A percentile compares a stretch with the other conserved stretches of the same genome.
Evolutionary conservation across 2,113 vertebrate species (phyloP).

Genomic region (Spea bombifrons): DNA sequence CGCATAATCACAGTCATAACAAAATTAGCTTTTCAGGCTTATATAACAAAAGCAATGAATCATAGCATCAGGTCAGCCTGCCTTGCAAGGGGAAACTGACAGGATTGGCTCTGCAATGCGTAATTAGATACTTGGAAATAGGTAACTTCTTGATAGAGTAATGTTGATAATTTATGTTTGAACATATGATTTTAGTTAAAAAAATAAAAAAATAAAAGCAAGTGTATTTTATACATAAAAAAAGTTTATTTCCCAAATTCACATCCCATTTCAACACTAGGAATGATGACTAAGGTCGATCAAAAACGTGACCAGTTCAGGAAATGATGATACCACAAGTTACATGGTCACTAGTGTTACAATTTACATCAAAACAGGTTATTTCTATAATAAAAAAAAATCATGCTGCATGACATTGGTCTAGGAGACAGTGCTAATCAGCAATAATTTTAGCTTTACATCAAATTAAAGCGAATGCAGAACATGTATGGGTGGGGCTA

Average conservation of each 20-base stretch:
- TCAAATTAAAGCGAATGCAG: constrained; percentile 67
- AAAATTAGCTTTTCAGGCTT: no score
- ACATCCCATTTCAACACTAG: constrained; percentile 84
- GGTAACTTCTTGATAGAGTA: no score
- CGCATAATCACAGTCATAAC: no score
- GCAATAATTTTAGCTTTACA: constrained; percentile 68
- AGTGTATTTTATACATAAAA: constrained; percentile 71
- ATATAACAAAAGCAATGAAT: no score
- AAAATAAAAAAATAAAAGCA: not conserved
- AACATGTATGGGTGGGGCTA: constrained; percentile 54
- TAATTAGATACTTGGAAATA: no score
- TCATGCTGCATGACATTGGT: constrained; percentile 75
- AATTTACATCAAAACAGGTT: constrained; percentile 75
- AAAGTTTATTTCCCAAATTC: constrained; percentile 97
- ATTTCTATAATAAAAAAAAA: constrained; percentile 53
- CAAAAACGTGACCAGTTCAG: constrained; percentile 67
- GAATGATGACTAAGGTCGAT: constrained; percentile 76
- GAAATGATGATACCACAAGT: constrained; percentile 65
- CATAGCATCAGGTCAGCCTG: no score
- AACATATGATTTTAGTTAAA: not conserved
- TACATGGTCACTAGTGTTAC: constrained; percentile 74
- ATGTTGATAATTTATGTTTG: no score
- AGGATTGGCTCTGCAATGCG: no score
- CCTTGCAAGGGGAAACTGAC: no score
- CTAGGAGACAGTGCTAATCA: constrained; percentile 65